Conservation (phyloP, 30 jellyfish, hydroid and myxozoan genomes). For the Hydra vulgaris region DNA sequence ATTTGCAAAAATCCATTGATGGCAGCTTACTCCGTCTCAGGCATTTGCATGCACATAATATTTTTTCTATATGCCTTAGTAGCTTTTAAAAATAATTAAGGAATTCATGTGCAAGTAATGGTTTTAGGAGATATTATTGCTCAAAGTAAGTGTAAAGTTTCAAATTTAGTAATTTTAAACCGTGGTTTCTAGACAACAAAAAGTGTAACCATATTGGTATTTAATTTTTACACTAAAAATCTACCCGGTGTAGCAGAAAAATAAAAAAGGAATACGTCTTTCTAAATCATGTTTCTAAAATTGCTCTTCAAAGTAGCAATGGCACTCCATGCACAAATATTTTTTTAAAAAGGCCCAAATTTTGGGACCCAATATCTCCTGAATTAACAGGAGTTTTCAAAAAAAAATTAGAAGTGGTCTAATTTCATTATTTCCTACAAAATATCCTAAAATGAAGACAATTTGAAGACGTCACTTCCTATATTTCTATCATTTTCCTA, state of each 20-base stretch:
- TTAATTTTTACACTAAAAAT: no score
- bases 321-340: no score
- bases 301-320: no score
- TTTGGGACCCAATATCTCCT: no score
- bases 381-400: no score
- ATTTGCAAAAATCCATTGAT: background rate
- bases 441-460: background rate
- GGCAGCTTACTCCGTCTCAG: background rate
- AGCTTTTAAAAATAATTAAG: background rate
- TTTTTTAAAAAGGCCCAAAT: no score
- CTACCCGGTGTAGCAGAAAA: no score
- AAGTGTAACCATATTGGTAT: no score
- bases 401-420: background rate
- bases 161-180: background rate
- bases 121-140: background rate
- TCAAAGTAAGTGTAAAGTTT: background rate
- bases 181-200: background rate
- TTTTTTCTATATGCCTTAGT: background rate
- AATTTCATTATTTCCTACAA: background rate
- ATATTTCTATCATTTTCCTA: background rate
- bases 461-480: constrained; percentile 6
- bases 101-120: background rate
- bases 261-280: no score
- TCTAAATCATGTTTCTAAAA: no score
- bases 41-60: background rate